These are phyloP conservation scores for Manacus vitellinus DNA, from an alignment of 2,113 vertebrate species.

Conservation along the genomic window DNA sequence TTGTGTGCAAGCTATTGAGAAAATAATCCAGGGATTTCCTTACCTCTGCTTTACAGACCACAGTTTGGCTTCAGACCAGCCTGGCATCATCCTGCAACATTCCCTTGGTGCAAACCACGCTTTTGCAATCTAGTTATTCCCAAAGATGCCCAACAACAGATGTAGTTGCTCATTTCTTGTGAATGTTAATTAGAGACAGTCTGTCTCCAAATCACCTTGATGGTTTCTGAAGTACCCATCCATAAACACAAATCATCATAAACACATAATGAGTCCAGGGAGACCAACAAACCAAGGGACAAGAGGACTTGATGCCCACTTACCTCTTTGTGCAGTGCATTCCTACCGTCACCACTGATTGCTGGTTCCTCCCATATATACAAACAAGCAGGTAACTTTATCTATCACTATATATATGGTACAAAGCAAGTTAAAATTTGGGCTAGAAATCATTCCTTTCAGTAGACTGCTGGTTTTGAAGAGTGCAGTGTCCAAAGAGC, in stretches of 20 bases:
- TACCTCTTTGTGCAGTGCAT: accelerated
- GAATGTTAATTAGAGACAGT: not conserved
- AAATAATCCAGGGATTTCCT: not conserved
- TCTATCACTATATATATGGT: not conserved
- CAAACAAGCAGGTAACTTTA: not conserved
- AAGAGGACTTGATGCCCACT: not conserved
- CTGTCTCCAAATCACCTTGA: not conserved
- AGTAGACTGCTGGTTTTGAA: not conserved
- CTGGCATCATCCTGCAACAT: not conserved
- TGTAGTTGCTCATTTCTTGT: not conserved
- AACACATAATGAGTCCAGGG: not conserved
- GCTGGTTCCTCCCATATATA: not conserved
- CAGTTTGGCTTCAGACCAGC: not conserved
- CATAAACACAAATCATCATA: not conserved
- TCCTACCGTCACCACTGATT: not conserved
- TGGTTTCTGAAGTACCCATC: not conserved
- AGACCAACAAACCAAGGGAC: not conserved
- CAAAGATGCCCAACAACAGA: not conserved
- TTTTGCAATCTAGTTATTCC: not conserved
- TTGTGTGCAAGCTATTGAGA: not conserved
- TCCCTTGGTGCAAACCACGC: not conserved
- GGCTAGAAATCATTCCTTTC: not conserved
- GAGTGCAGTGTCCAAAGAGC: accelerated
- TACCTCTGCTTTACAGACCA: not conserved
- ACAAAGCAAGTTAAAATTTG: not conserved